Evolutionary conservation across 1,140 invertebrate species (phyloP), one percentile per base, ranked within the genome.

Genomic region (Trichonephila clavata): DNA sequence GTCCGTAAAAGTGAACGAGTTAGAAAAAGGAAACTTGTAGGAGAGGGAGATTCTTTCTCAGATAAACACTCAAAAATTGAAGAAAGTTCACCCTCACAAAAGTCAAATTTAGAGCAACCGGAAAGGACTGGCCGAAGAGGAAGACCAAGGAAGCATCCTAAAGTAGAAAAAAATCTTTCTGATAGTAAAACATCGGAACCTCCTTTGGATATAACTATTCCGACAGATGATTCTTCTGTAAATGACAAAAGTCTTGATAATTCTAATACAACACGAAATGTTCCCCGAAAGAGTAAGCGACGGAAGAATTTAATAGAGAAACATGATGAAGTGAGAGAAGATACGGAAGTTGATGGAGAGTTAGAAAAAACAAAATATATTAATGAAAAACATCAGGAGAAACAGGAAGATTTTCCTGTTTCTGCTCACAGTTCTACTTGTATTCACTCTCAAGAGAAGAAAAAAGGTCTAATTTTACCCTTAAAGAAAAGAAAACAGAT

Each of bases 101-200:
- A 84, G 59, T 8, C n/a, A 1, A 16, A 20, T 59, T 0, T 20
- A 59, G 57, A 84, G 27, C 24, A 60, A 59, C 20, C 50, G 16
- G n/a, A 59, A 24, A 57, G 24, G 50, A 84, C 81, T 24, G 24
- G 81, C 10, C 43, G 50, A 84, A 57, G 43, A 59, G 81, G 81
- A 57, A 84, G 81, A 21, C 81, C 81, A n/a, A 84, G 81, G 57
- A 84, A 84, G 24, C 59, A 84, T 84, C 57, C 81, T 18, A 84
- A 57, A 59, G 8, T 59, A n/a, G 81, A 77, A 77, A 77, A 77
- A 18, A 32, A 8, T 32, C 13, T n/a, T 27, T 68, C 63, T 68
- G 21, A 27, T 3, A 8, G 2, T 27, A 10, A 27, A 24, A 13
- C n/a, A 65, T 10, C 7, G 21, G 63, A 65, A 24, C 8, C 43